Evolutionary conservation across 2,113 vertebrate species (phyloP), one percentile per base, ranked within the genome.

Genomic region (Scophthalmus maximus): DNA sequence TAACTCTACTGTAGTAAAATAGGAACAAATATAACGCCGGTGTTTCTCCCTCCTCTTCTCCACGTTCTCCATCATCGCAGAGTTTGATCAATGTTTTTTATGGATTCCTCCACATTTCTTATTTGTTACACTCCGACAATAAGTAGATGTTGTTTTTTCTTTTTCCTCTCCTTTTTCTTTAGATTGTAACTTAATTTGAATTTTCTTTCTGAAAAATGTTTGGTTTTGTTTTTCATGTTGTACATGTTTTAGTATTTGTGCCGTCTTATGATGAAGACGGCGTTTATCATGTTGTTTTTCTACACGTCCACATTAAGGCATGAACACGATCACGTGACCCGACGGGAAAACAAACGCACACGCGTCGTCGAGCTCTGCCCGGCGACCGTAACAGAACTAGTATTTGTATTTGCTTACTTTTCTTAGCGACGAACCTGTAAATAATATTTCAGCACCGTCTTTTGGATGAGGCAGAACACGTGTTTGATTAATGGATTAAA

Each of bases 1-100:
- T 83, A n/a, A 76, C 68, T 88, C 89, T 90, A 82, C 90, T 89
- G 90, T 91, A 87, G 87, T 87, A 66, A 78, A n/a, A 84, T 82
- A 84, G 75, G 65, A 80, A 61, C 55, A 52, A 51, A 73, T 73
- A 61, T 67, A 47, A 49, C 72, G 44, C 65, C 50, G 22, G 57
- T 85, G 60, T 83, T 68, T 59, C 6, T 53, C 32, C 68, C 68
- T 50, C 42, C 65, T 65, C 40, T 30, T 40, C 30, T 18, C 49
- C 61, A 58, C 56, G 6, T 52, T 10, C 46, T 82, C 50, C n/a
- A 50, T 76, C 30, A 55, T 77, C n/a, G 44, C 3, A 36, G 78
- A 79, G 20, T 82, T 81, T 80, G 44, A 74, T 51, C 22, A 66
- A 27, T 18, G 46, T 73, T 25, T 86, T 80, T 34, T 59, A 57